Percentiles rank a stretch among this genome's conserved stretches.
Evolutionary conservation across 1,140 invertebrate genomes (phyloP).

Genomic region (Phortica variegata): DNA sequence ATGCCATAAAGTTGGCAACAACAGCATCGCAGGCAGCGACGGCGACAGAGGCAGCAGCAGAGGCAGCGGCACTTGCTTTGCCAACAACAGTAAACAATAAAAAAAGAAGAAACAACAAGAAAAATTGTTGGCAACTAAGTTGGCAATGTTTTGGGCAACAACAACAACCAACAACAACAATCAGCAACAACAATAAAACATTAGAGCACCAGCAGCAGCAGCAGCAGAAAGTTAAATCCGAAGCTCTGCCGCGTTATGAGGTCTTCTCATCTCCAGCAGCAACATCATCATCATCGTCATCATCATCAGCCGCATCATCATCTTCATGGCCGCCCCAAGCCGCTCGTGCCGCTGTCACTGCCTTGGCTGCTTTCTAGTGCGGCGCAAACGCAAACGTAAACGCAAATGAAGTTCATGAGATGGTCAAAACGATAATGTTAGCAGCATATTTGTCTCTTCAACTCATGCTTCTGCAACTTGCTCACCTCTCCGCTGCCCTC

Average conservation of each 20-base stretch:
- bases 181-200: conserved; percentile 6
- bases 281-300: not conserved
- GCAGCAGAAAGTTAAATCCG: conserved; percentile 40
- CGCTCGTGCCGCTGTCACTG: not conserved
- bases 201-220: not conserved
- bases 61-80: conserved; percentile 34
- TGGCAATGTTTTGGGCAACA: no score
- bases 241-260: conserved; percentile 11
- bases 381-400: not conserved
- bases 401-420: conserved; percentile 53
- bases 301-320: not conserved
- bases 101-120: no score
- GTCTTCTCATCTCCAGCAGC: not conserved
- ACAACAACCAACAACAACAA: conserved; percentile 9
- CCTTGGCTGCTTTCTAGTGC: not conserved
- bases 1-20: conserved; percentile 53
- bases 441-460: conserved; percentile 50
- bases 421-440: conserved; percentile 53
- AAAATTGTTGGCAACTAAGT: no score
- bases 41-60: no score
- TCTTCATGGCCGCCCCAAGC: conserved; percentile 3
- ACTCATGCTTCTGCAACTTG: no score
- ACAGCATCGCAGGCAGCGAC: no score
- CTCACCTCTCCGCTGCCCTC: no score
- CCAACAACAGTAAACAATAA: conserved; percentile 17